A percentile compares a stretch with the other conserved stretches of the same genome.
phyloP scores from a whole-genome alignment of 2,113 vertebrate species.

The Platanista minor region DNA sequence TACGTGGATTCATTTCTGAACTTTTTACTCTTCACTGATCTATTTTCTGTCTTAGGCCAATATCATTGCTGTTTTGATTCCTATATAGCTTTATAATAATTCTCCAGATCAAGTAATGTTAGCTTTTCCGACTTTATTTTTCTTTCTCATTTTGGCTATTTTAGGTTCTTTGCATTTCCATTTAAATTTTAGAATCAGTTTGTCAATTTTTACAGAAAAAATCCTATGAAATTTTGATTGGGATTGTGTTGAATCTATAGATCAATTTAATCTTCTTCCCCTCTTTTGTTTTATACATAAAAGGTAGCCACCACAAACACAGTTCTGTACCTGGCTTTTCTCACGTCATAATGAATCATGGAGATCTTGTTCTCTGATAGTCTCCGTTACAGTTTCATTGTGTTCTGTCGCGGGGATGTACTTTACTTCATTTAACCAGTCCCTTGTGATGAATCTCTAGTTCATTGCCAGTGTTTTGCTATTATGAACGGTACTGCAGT shows the following conservation, averaged over 20 bases:
- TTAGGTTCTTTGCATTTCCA: not conserved
- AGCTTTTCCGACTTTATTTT: not conserved
- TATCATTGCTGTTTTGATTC: not conserved
- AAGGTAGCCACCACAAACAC: not conserved
- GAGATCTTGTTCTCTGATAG: not conserved
- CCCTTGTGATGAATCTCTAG: not conserved
- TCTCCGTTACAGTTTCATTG: not conserved
- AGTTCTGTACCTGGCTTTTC: not conserved
- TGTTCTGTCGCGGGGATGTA: not conserved
- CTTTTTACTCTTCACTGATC: not conserved
- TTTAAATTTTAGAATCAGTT: not conserved
- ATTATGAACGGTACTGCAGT: not conserved
- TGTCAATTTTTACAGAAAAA: not conserved
- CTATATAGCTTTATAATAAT: not conserved
- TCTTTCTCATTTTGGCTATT: not conserved
- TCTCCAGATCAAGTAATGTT: not conserved
- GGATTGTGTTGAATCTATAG: not conserved
- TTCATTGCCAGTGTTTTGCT: not conserved
- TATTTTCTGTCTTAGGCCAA: not conserved
- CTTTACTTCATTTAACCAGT: not conserved
- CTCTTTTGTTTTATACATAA: not conserved
- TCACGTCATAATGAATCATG: not conserved
- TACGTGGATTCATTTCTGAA: not conserved
- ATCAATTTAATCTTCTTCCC: not conserved
- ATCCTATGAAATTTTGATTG: not conserved